phyloP scores from a whole-genome alignment of 2,888 invertebrate genomes.

The Metallyticus violacea region DNA sequence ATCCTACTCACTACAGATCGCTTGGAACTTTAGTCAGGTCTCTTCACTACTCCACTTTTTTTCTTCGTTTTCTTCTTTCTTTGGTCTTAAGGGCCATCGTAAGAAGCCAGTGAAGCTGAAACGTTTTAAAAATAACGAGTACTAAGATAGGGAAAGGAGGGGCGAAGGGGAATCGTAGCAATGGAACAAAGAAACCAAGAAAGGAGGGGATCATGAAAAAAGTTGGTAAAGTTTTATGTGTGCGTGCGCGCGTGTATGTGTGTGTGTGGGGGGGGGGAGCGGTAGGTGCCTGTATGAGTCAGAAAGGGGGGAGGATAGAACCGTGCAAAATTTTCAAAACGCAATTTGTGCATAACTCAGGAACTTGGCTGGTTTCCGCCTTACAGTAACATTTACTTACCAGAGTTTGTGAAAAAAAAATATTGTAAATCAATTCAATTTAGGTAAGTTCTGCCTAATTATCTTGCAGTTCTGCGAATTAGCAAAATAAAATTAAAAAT shows the following conservation, averaged over 20 bases:
- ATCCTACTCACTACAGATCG: too few relatives aligned
- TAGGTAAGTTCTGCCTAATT: too few relatives aligned
- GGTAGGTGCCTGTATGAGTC: too few relatives aligned
- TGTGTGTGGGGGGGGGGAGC: neutral
- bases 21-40: neutral
- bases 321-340: too few relatives aligned
- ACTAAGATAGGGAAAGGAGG: neutral
- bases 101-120: neutral
- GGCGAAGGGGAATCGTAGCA: neutral
- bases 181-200: neutral
- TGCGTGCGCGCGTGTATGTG: neutral
- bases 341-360: too few relatives aligned
- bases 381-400: too few relatives aligned
- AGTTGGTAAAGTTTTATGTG: neutral
- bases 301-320: too few relatives aligned
- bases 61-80: neutral
- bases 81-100: neutral
- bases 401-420: too few relatives aligned
- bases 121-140: constrained; percentile 3
- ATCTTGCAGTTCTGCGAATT: too few relatives aligned
- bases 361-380: neutral
- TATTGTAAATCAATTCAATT: too few relatives aligned
- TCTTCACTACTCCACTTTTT: neutral
- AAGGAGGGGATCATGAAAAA: neutral
- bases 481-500: too few relatives aligned